Evolutionary conservation across 2,888 invertebrate genomes (phyloP).

Genomic region (Pristionchus fissidentatus): DNA sequence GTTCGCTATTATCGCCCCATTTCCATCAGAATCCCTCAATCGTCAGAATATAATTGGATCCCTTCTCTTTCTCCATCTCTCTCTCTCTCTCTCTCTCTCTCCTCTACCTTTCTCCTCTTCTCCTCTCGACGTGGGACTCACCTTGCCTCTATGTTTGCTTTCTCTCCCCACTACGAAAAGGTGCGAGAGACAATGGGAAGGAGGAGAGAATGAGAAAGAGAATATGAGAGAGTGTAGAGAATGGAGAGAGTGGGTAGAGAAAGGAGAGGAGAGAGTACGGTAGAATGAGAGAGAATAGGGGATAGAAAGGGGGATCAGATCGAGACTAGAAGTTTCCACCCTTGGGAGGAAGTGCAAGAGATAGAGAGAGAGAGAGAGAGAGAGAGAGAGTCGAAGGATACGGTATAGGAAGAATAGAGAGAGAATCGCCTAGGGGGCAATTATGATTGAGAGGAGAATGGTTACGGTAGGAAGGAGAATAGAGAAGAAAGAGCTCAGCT

Average conservation of each 20-base stretch:
- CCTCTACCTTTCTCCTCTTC: not conserved
- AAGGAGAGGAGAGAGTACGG: not conserved
- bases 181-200: not conserved
- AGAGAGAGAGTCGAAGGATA: slow-evolving; percentile 1
- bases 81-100: not conserved
- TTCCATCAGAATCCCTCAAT: not conserved
- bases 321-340: slow-evolving; percentile 27
- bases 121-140: slow-evolving; percentile 35
- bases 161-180: not conserved
- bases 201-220: slow-evolving; percentile 7
- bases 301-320: slow-evolving; percentile 24
- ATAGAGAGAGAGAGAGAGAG: slow-evolving; percentile 21
- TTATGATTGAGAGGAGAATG: not conserved
- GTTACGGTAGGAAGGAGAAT: slow-evolving; percentile 7
- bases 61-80: not conserved
- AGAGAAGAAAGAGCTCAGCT: too few relatives aligned
- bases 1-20: too few relatives aligned
- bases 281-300: not conserved
- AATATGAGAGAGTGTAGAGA: slow-evolving; percentile 24
- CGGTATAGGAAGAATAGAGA: not conserved
- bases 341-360: slow-evolving; percentile 36
- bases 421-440: not conserved
- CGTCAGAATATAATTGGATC: slow-evolving; percentile 35
- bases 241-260: not conserved
- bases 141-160: slow-evolving; percentile 28